Evolutionary conservation across 2,113 vertebrate genomes (phyloP).

Genomic region (Junco hyemalis): DNA sequence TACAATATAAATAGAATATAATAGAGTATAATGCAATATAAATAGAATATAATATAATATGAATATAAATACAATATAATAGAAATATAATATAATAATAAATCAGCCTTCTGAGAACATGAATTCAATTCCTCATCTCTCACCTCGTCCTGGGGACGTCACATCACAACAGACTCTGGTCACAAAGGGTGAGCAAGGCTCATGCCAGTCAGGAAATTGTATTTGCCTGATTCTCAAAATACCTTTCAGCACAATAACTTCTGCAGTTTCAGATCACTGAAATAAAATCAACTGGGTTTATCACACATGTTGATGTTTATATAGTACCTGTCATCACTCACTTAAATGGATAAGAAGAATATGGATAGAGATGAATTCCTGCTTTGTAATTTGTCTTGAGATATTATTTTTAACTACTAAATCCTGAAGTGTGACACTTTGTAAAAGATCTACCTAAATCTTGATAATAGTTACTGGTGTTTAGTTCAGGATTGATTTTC

Average conservation of each 20-base stretch:
- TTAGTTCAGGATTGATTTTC: neutral
- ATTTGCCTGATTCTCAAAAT: neutral
- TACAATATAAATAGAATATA: too few species aligned
- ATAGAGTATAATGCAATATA: too few species aligned
- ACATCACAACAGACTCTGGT: neutral
- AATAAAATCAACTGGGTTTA: neutral
- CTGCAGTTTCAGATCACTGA: neutral
- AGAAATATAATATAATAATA: too few species aligned
- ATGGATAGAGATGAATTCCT: conserved; percentile 38
- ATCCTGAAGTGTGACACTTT: conserved; percentile 3
- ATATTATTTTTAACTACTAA: conserved; percentile 24
- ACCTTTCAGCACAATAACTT: neutral
- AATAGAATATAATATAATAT: too few species aligned
- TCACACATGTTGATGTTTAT: conserved; percentile 34
- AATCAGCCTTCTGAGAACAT: too few species aligned
- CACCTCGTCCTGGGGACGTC: too few species aligned
- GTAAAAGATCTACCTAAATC: neutral
- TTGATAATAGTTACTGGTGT: neutral
- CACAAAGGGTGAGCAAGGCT: neutral
- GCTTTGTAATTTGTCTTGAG: conserved; percentile 20
- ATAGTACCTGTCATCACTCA: conserved; percentile 44
- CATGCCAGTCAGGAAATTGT: neutral
- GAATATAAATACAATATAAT: too few species aligned
- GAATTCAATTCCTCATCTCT: too few species aligned
- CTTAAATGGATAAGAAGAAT: conserved; percentile 9